These are phyloP conservation scores for Coptodon bakossiorum DNA, from an alignment of 2,113 vertebrate species.

Conservation along the genomic window DNA sequence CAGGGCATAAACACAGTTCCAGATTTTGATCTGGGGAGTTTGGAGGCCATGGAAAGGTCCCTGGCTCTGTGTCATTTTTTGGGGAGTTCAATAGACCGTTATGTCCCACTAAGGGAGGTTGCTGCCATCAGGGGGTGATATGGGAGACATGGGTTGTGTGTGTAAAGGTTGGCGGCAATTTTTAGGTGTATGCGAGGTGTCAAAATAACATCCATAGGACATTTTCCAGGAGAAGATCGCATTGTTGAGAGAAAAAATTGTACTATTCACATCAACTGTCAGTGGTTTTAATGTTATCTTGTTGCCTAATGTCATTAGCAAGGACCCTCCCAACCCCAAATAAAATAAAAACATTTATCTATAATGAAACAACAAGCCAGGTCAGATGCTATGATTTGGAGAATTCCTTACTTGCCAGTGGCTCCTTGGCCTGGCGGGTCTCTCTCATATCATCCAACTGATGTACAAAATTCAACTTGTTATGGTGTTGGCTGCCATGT, in stretches of 20 bases:
- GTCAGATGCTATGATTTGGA: fast-evolving
- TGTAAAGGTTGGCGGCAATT: not conserved
- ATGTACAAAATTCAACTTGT: not conserved
- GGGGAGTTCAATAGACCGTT: not conserved
- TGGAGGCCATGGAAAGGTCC: not conserved
- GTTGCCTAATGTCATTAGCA: not conserved
- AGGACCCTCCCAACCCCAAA: fast-evolving
- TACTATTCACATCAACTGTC: not conserved
- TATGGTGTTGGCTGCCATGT: not conserved
- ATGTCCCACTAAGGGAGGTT: not conserved
- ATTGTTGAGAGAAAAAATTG: fast-evolving
- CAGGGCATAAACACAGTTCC: not conserved
- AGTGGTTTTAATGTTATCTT: not conserved
- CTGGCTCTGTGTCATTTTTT: not conserved
- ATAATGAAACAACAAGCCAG: not conserved
- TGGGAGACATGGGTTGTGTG: not conserved
- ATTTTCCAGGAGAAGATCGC: not conserved
- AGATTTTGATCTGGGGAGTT: not conserved
- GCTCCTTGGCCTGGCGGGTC: not conserved
- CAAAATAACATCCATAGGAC: not conserved
- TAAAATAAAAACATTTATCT: not conserved
- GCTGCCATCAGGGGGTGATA: not conserved
- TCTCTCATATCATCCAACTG: not conserved
- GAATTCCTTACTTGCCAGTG: fast-evolving
- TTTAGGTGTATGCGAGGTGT: not conserved